Conservation (phyloP, 2,797 vertebrate species). For the Tragelaphus eurycerus region DNA sequence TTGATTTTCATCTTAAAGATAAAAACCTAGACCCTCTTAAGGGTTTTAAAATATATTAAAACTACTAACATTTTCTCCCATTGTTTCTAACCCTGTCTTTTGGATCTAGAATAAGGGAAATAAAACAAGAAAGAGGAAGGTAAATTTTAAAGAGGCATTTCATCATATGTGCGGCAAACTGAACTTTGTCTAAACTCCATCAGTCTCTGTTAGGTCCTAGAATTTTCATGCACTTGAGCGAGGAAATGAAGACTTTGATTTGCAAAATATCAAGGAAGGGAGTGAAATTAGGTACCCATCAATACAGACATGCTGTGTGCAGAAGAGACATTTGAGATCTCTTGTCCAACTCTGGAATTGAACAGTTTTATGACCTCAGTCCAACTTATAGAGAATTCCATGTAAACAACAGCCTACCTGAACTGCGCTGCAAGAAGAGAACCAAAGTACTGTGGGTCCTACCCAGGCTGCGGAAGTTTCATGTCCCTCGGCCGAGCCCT, state of each 20-base stretch:
- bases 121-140: constrained; percentile 13
- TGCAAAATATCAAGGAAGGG: background rate
- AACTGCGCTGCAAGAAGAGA: constrained; percentile 47
- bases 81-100: constrained; percentile 1
- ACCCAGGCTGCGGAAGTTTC: constrained; percentile 43
- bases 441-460: constrained; percentile 64
- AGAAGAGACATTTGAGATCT: background rate
- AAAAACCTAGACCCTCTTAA: background rate
- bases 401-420: constrained; percentile 79
- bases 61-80: background rate
- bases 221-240: background rate
- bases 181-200: background rate
- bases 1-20: constrained; percentile 13
- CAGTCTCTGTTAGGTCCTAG: background rate
- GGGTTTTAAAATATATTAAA: constrained; percentile 45
- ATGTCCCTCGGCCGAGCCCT: constrained; percentile 55
- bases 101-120: constrained; percentile 17
- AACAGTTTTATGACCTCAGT: background rate
- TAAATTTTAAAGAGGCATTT: background rate
- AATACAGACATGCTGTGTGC: background rate
- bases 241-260: background rate
- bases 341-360: background rate
- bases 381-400: background rate
- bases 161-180: background rate
- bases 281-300: background rate